phyloP scores from a whole-genome alignment of 2,888 invertebrate species.

The Noctua fimbriata region DNA sequence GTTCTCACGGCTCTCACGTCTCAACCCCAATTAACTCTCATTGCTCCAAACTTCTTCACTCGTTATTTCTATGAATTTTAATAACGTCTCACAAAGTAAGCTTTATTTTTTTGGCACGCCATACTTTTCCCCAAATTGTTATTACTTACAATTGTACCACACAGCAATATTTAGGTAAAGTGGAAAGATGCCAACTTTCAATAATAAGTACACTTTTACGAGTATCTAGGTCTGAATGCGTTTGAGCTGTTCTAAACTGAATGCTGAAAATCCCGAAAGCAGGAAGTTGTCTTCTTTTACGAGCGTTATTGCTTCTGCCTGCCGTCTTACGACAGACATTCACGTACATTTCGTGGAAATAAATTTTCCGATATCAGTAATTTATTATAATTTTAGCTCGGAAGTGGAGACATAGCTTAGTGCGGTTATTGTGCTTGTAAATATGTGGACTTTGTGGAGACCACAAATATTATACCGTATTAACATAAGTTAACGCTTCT shows the following conservation, averaged over 20 bases:
- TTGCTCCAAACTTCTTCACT: conserved; percentile 62
- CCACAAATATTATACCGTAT: conserved; percentile 37
- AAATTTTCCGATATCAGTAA: conserved; percentile 51
- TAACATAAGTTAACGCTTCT: conserved; percentile 47
- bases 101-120: conserved; percentile 73
- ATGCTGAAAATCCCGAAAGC: conserved; percentile 66
- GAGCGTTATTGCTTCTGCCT: conserved; percentile 63
- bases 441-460: conserved; percentile 45
- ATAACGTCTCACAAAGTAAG: conserved; percentile 65
- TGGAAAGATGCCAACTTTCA: conserved; percentile 82
- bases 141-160: conserved; percentile 75
- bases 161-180: conserved; percentile 77
- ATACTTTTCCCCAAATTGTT: conserved; percentile 72
- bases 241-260: conserved; percentile 67
- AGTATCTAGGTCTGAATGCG: conserved; percentile 66
- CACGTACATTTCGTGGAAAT: conserved; percentile 41
- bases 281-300: conserved; percentile 70
- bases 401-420: conserved; percentile 37
- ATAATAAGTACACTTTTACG: conserved; percentile 74
- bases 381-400: conserved; percentile 55
- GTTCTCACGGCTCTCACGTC: conserved; percentile 64
- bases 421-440: conserved; percentile 52
- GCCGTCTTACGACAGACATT: conserved; percentile 47
- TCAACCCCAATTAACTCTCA: conserved; percentile 74
- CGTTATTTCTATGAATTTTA: conserved; percentile 66